phyloP scores from a whole-genome alignment of 2,888 invertebrate species.

The Scaptomyza caliginosa region DNA sequence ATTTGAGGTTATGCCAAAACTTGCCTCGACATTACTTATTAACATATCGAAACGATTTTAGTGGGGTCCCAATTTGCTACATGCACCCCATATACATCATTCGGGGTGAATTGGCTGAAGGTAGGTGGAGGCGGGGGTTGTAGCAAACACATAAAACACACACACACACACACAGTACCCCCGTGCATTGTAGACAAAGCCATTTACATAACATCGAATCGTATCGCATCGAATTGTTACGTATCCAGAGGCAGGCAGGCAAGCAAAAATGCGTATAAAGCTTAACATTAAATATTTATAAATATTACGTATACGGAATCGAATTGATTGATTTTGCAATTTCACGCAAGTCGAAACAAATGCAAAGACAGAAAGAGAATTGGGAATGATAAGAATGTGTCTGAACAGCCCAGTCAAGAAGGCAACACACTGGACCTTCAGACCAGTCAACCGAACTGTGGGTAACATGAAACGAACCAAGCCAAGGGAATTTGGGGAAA shows the following conservation, averaged over 20 bases:
- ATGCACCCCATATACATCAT: background rate
- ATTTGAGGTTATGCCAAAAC: slow-evolving; percentile 36
- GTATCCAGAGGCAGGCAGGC: slow-evolving; percentile 2
- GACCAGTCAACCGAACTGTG: slow-evolving; percentile 30
- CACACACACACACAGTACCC: slow-evolving; percentile 10
- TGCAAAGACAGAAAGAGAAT: slow-evolving; percentile 23
- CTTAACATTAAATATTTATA: slow-evolving; percentile 80
- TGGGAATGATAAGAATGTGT: slow-evolving; percentile 9
- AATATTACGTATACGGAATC: slow-evolving; percentile 78
- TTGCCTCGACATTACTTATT: slow-evolving; percentile 57
- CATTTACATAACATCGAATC: slow-evolving; percentile 60
- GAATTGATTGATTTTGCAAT: slow-evolving; percentile 81
- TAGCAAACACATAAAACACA: slow-evolving; percentile 43
- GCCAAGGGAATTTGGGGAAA: slow-evolving; percentile 7
- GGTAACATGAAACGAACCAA: slow-evolving; percentile 31
- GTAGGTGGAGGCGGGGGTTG: background rate
- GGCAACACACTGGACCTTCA: slow-evolving; percentile 1
- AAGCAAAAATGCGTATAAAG: slow-evolving; percentile 58
- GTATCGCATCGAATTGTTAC: slow-evolving; percentile 12
- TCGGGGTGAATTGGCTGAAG: background rate
- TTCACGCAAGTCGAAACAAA: slow-evolving; percentile 70
- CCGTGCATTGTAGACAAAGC: slow-evolving; percentile 44
- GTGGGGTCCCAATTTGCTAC: slow-evolving; percentile 3
- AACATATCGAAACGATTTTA: slow-evolving; percentile 62
- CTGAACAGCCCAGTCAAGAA: background rate